phyloP scores from a whole-genome alignment of 2,797 vertebrate species.

The Lagocephalus sceleratus region DNA sequence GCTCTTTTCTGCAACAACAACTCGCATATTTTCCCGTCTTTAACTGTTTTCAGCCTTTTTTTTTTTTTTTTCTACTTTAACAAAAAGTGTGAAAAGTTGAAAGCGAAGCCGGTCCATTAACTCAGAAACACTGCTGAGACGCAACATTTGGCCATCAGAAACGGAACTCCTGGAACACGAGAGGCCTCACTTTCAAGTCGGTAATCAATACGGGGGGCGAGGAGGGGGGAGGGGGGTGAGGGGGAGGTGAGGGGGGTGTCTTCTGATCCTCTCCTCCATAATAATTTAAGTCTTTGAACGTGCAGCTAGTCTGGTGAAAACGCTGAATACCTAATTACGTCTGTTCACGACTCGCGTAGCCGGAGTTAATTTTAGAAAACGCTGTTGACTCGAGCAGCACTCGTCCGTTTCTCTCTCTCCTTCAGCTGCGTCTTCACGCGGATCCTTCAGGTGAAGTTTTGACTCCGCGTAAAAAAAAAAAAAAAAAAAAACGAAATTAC shows the following conservation, averaged over 20 bases:
- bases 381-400: too few relatives aligned
- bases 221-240: background rate
- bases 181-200: slow-evolving; percentile 26
- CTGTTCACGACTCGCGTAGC: background rate
- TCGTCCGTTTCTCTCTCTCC: too few relatives aligned
- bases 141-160: background rate
- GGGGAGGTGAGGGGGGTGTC: background rate
- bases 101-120: too few relatives aligned
- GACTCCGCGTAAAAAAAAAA: too few relatives aligned
- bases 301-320: background rate
- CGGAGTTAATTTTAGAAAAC: too few relatives aligned
- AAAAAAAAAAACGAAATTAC: too few relatives aligned
- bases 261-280: slow-evolving; percentile 1
- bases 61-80: too few relatives aligned
- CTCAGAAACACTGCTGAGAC: too few relatives aligned
- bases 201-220: slow-evolving; percentile 18
- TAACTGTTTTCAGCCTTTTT: too few relatives aligned
- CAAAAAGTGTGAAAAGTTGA: too few relatives aligned
- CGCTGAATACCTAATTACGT: slow-evolving; percentile 5
- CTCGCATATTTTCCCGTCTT: too few relatives aligned
- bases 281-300: slow-evolving; percentile 10
- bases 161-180: slow-evolving; percentile 8
- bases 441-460: background rate
- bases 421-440: background rate
- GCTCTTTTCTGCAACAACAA: too few relatives aligned